Evolutionary conservation across 92 coral and sea anemone species (phyloP).

Genomic region (Metridium senile): DNA sequence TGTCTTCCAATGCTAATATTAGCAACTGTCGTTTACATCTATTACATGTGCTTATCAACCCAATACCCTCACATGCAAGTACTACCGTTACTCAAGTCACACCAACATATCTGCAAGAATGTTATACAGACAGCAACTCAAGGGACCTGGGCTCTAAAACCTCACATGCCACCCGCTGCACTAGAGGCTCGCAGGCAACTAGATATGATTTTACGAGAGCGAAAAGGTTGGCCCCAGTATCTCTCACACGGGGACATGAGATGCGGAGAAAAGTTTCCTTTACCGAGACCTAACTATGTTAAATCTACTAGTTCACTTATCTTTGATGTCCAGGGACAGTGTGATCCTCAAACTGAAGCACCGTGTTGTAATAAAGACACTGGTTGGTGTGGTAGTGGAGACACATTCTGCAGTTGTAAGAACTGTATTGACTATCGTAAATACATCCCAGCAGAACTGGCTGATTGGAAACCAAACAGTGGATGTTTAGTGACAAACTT

Average conservation of each 20-base stretch:
- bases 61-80: slow-evolving; percentile 5
- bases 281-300: slow-evolving; percentile 60
- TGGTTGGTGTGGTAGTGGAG: slow-evolving; percentile 81
- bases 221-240: slow-evolving; percentile 85
- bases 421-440: slow-evolving; percentile 67
- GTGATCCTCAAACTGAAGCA: slow-evolving; percentile 61
- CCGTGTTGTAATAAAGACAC: slow-evolving; percentile 76
- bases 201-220: slow-evolving; percentile 65
- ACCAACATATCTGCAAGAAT: slow-evolving; percentile 51
- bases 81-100: slow-evolving; percentile 42
- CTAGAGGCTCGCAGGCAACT: slow-evolving; percentile 48
- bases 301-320: slow-evolving; percentile 43
- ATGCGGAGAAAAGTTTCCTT: slow-evolving; percentile 74
- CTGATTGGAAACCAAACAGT: slow-evolving; percentile 66
- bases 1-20: slow-evolving; percentile 39
- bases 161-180: slow-evolving; percentile 48
- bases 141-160: slow-evolving; percentile 65
- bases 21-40: slow-evolving; percentile 45
- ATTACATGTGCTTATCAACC: slow-evolving; percentile 52
- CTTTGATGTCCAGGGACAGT: slow-evolving; percentile 78
- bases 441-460: slow-evolving; percentile 78
- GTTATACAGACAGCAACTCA: slow-evolving; percentile 56
- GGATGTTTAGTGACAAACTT: slow-evolving; percentile 64
- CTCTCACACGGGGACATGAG: slow-evolving; percentile 78
- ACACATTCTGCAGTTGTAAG: slow-evolving; percentile 59